phyloP scores from a whole-genome alignment of 2,797 vertebrate genomes.

The Neosilurus mollespiculum region DNA sequence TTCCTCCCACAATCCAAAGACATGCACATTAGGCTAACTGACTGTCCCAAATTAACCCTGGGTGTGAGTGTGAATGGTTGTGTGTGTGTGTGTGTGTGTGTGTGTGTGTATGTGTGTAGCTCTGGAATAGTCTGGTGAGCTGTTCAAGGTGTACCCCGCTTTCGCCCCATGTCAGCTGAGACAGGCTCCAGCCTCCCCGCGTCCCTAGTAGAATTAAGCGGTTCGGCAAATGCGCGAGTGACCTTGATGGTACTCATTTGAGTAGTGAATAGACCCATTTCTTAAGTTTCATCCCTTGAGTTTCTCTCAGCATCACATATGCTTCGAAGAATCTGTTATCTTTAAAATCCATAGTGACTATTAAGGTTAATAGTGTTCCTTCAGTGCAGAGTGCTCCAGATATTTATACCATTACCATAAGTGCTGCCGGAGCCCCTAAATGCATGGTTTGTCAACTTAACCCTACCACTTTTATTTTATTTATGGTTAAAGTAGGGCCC shows the following conservation, averaged over 20 bases:
- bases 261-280: constrained; percentile 43
- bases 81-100: too few species aligned
- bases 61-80: too few species aligned
- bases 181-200: too few species aligned
- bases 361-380: constrained; percentile 46
- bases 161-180: too few species aligned
- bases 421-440: constrained; percentile 25
- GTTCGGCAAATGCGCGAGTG: neutral
- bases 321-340: constrained; percentile 38
- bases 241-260: constrained; percentile 39
- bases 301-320: constrained; percentile 3
- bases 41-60: too few species aligned
- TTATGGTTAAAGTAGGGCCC: constrained; percentile 32
- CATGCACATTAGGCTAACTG: too few species aligned
- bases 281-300: constrained; percentile 25
- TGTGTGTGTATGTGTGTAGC: too few species aligned
- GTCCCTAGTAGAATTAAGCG: too few species aligned
- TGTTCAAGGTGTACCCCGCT: too few species aligned
- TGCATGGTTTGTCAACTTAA: constrained; percentile 37
- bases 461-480: constrained; percentile 19
- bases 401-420: constrained; percentile 34
- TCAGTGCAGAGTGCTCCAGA: constrained; percentile 25
- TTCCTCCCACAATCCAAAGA: too few species aligned
- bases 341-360: constrained; percentile 17
- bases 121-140: too few species aligned